phyloP scores from a whole-genome alignment of 2,113 vertebrate genomes.

The Garra rufa region DNA sequence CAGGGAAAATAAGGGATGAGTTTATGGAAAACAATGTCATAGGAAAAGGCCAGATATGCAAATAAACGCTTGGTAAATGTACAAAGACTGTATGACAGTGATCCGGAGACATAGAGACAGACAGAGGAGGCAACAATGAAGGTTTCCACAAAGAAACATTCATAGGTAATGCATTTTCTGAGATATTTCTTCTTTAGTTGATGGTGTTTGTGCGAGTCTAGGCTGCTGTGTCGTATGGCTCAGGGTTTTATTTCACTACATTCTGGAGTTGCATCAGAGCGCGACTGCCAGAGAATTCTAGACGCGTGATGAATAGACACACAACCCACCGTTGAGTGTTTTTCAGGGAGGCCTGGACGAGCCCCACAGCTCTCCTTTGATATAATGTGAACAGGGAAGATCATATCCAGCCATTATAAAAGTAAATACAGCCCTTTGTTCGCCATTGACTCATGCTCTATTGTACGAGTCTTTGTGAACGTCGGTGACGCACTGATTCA shows the following conservation, averaged over 20 bases:
- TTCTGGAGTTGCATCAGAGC: not conserved
- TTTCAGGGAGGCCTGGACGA: not conserved
- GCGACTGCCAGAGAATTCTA: not conserved
- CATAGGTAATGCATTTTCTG: not conserved
- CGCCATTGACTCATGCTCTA: not conserved
- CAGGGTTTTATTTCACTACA: not conserved
- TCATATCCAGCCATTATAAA: not conserved
- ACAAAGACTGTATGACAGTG: not conserved
- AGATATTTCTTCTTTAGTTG: not conserved
- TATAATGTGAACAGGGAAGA: not conserved
- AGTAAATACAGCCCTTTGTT: slow-evolving; percentile 20
- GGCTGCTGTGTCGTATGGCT: not conserved
- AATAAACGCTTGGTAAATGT: not conserved
- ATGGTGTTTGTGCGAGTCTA: not conserved
- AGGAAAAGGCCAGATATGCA: not conserved
- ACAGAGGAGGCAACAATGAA: not conserved
- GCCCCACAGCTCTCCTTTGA: not conserved
- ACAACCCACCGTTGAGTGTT: not conserved
- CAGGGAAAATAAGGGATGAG: not conserved
- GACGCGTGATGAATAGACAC: not conserved
- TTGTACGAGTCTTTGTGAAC: not conserved
- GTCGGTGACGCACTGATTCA: not conserved
- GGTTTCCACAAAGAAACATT: not conserved
- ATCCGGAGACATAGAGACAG: not conserved
- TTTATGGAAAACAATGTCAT: slow-evolving; percentile 4